A percentile compares a stretch with the other conserved stretches of the same genome.
These are phyloP conservation scores for Rhagonycha fulva DNA, from an alignment of 2,888 invertebrate genomes.

Conservation along the genomic window DNA sequence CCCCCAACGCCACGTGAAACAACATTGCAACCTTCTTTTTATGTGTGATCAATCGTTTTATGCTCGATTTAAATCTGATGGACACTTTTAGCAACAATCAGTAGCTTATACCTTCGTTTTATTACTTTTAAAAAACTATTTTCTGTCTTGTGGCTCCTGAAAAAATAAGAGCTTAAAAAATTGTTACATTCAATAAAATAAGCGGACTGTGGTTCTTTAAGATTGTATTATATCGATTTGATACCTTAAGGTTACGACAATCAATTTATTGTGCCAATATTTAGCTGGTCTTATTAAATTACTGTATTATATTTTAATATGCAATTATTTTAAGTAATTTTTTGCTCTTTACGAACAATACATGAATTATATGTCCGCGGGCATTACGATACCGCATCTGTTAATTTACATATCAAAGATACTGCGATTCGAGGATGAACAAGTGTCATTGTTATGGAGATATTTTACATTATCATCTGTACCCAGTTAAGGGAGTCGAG, in stretches of 20 bases:
- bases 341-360: conserved; percentile 19
- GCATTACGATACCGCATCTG: conserved; percentile 29
- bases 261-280: background rate
- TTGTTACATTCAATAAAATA: background rate
- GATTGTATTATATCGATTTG: background rate
- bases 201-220: background rate
- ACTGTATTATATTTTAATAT: background rate
- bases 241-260: background rate
- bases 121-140: conserved; percentile 3
- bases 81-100: conserved; percentile 28
- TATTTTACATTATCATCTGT: conserved; percentile 43
- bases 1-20: conserved; percentile 31
- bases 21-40: conserved; percentile 37
- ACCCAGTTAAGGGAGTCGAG: conserved; percentile 16
- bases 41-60: conserved; percentile 43
- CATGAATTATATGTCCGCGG: conserved; percentile 19
- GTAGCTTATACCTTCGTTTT: conserved; percentile 21
- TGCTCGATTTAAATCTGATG: conserved; percentile 27
- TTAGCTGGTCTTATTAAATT: background rate
- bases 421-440: conserved; percentile 44
- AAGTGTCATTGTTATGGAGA: conserved; percentile 50
- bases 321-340: background rate
- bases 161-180: conserved; percentile 12
- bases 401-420: conserved; percentile 51
- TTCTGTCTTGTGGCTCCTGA: conserved; percentile 14